Evolutionary conservation across 2,888 invertebrate species (phyloP).

Genomic region (Laothoe populi): DNA sequence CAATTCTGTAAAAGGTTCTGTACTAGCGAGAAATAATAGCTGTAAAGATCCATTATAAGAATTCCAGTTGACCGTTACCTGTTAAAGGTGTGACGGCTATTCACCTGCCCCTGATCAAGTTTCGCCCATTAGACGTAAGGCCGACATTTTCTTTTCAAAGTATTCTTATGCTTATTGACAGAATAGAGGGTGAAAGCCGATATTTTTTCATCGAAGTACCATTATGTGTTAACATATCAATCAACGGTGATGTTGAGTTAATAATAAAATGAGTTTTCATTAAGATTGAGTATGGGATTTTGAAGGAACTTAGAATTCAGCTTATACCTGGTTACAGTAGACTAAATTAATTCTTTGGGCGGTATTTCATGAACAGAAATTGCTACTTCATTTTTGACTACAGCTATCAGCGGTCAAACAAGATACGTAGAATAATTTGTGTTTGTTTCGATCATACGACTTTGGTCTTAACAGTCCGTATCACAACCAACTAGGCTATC

Average conservation of each 20-base stretch:
- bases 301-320: background rate
- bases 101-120: constrained; percentile 24
- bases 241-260: background rate
- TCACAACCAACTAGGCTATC: no score
- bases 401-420: no score
- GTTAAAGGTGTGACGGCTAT: constrained; percentile 24
- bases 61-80: constrained; percentile 12
- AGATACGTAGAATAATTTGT: no score
- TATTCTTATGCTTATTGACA: constrained; percentile 8
- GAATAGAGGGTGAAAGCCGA: constrained; percentile 6
- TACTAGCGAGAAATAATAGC: no score
- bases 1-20: no score
- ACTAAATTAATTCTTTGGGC: no score
- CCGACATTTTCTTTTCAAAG: constrained; percentile 12
- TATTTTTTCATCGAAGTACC: background rate
- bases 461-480: no score
- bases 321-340: background rate
- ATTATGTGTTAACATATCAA: background rate
- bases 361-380: no score
- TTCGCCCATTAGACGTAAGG: constrained; percentile 27
- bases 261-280: background rate
- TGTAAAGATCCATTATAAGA: no score
- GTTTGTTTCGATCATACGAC: no score
- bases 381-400: no score
- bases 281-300: background rate